Percentiles rank a stretch among this genome's conserved stretches.
Evolutionary conservation across 2,113 vertebrate species (phyloP).

Genomic region (Pristiophorus japonicus): DNA sequence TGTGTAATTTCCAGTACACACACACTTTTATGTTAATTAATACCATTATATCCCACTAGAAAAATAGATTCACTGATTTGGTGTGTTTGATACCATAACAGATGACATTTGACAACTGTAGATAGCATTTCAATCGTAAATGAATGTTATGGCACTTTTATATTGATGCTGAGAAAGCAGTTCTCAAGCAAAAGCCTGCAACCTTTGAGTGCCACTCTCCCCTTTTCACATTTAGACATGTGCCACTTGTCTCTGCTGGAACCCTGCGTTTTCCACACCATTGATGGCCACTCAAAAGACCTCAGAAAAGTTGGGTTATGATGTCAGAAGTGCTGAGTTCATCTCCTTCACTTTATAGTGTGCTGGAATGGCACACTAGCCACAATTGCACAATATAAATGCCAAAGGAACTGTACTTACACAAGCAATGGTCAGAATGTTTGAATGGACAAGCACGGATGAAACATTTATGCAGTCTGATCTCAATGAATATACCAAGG

Average conservation of each 20-base stretch:
- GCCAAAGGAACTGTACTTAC: not conserved
- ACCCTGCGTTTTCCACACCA: not conserved
- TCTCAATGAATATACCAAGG: not conserved
- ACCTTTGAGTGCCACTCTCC: not conserved
- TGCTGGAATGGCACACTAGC: not conserved
- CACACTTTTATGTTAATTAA: slow-evolving; percentile 12
- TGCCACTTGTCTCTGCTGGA: not conserved
- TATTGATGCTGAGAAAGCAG: not conserved
- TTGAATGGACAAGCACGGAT: not conserved
- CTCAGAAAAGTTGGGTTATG: not conserved
- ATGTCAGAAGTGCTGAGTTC: not conserved
- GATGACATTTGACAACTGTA: not conserved
- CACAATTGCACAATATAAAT: not conserved
- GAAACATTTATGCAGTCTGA: not conserved
- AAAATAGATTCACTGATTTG: not conserved
- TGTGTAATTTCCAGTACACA: not conserved
- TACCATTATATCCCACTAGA: not conserved
- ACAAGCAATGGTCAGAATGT: not conserved
- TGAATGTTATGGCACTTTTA: slow-evolving; percentile 13
- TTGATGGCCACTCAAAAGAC: not conserved
- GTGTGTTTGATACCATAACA: slow-evolving; percentile 20
- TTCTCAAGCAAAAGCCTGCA: not conserved
- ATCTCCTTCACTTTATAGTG: not conserved
- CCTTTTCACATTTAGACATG: not conserved
- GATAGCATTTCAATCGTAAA: slow-evolving; percentile 19